Conservation (phyloP, 2,113 vertebrate species). For the Ginglymostoma cirratum region DNA sequence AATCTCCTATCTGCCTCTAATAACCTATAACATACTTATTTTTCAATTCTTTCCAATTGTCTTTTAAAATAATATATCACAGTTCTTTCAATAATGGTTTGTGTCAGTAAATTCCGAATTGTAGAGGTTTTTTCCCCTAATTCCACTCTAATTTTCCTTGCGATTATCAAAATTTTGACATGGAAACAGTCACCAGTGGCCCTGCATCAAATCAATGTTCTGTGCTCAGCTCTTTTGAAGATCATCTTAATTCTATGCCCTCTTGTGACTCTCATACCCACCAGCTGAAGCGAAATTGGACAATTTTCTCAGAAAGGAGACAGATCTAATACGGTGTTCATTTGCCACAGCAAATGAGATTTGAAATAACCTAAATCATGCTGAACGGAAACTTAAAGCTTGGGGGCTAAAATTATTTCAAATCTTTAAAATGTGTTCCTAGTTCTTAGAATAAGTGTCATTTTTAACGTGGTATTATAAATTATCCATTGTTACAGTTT, state of each 20-base stretch:
- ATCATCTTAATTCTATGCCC: neutral
- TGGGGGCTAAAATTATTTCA: neutral
- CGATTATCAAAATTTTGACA: neutral
- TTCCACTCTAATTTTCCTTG: neutral
- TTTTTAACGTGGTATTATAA: neutral
- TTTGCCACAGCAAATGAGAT: neutral
- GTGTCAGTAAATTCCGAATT: neutral
- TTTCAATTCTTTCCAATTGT: neutral
- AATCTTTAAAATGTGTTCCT: neutral
- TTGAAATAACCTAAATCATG: neutral
- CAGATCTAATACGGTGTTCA: neutral
- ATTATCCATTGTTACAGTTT: neutral
- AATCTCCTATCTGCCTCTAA: neutral
- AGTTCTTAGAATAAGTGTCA: neutral
- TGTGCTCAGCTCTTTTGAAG: neutral
- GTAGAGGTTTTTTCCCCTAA: neutral
- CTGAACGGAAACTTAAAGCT: neutral
- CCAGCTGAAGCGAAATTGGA: neutral
- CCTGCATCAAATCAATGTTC: neutral
- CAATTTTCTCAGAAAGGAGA: neutral
- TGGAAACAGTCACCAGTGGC: neutral
- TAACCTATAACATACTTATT: neutral
- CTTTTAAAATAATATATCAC: neutral
- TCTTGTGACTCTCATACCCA: neutral
- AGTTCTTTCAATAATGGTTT: neutral